phyloP scores from a whole-genome alignment of 2,797 vertebrate species.

The Acipenser ruthenus region DNA sequence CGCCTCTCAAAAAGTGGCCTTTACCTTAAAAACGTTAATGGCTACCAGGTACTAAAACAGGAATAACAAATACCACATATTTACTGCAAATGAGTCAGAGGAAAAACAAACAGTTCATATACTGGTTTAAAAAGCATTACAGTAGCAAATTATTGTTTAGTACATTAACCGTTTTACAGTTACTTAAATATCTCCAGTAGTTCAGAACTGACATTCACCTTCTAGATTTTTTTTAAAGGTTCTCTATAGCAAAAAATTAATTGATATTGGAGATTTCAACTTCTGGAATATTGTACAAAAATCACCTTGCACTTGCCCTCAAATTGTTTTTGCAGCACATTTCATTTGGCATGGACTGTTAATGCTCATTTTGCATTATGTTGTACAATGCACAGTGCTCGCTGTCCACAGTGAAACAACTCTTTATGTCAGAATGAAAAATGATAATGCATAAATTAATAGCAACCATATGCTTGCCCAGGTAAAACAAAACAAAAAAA shows the following conservation, averaged over 20 bases:
- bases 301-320: slow-evolving; percentile 68
- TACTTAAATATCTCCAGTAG: too few species aligned
- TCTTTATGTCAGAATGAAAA: slow-evolving; percentile 81
- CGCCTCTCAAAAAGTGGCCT: too few species aligned
- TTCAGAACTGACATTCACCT: too few species aligned
- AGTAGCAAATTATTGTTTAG: too few species aligned
- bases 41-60: too few species aligned
- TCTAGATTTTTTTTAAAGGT: not conserved
- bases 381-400: slow-evolving; percentile 73
- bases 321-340: slow-evolving; percentile 72
- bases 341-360: slow-evolving; percentile 69
- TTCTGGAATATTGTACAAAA: slow-evolving; percentile 67
- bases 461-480: slow-evolving; percentile 72
- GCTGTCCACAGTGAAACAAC: slow-evolving; percentile 47
- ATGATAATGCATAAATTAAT: slow-evolving; percentile 84
- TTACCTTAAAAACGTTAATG: too few species aligned
- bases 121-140: too few species aligned
- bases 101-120: too few species aligned
- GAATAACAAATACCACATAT: too few species aligned
- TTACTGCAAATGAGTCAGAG: too few species aligned
- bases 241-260: slow-evolving; percentile 8
- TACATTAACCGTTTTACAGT: too few species aligned
- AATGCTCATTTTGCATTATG: slow-evolving; percentile 74
- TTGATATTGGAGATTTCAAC: slow-evolving; percentile 42
- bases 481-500: not conserved